Percentiles rank a stretch among this genome's conserved stretches.
phyloP scores from a whole-genome alignment of 2,797 vertebrate species.

The Macropodus opercularis region DNA sequence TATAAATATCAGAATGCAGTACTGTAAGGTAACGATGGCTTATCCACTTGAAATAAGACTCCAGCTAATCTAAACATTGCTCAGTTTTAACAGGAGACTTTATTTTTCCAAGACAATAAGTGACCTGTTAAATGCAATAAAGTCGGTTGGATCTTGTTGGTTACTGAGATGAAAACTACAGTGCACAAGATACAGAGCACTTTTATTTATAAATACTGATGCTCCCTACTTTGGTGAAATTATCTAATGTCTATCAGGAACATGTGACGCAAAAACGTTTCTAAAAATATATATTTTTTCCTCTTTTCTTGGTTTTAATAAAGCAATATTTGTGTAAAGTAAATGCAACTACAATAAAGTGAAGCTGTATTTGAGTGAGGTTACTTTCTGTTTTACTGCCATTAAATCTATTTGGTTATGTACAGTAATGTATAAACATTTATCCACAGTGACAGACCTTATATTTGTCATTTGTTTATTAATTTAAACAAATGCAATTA shows the following conservation, averaged over 20 bases:
- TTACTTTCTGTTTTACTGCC: constrained; percentile 12
- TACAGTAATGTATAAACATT: neutral
- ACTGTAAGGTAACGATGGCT: neutral
- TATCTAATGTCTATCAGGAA: constrained; percentile 67
- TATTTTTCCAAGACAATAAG: constrained; percentile 2
- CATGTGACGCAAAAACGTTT: constrained; percentile 68
- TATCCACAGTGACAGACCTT: neutral
- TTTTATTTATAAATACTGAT: constrained; percentile 5
- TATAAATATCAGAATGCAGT: neutral
- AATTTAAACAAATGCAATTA: constrained; percentile 65
- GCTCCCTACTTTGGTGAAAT: constrained; percentile 25
- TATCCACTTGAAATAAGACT: neutral
- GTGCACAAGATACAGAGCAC: neutral
- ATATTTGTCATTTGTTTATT: constrained; percentile 66
- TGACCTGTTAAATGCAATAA: neutral
- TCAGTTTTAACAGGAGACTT: constrained; percentile 4
- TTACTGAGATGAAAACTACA: neutral
- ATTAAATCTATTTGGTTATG: neutral
- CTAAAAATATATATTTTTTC: constrained; percentile 44
- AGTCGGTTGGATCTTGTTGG: too few relatives aligned
- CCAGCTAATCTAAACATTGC: neutral
- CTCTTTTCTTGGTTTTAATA: constrained; percentile 45
- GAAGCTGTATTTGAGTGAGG: constrained; percentile 6
- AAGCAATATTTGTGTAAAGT: constrained; percentile 73
- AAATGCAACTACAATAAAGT: constrained; percentile 69